A percentile compares a stretch with the other conserved stretches of the same genome.
These are phyloP conservation scores for Eilema caniola DNA, from an alignment of 2,888 invertebrate species.

Conservation along the genomic window DNA sequence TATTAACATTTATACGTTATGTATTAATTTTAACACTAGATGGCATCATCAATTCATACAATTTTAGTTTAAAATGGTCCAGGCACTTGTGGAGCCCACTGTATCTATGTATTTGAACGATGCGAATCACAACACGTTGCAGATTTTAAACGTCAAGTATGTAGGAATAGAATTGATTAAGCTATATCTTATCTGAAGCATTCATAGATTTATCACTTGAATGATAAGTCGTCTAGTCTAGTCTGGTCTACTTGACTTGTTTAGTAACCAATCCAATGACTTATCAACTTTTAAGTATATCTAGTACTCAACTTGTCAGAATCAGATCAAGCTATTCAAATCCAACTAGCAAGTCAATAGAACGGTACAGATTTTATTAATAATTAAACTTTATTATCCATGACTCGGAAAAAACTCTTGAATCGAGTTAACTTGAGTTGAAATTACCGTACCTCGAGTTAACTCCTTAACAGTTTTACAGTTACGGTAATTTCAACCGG, in stretches of 20 bases:
- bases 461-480: too few relatives aligned
- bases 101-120: not conserved
- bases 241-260: not conserved
- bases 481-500: too few relatives aligned
- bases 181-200: constrained; percentile 23
- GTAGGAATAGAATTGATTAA: constrained; percentile 12
- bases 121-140: not conserved
- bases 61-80: too few relatives aligned
- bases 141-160: constrained; percentile 5
- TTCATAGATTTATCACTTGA: constrained; percentile 11
- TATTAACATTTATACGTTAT: too few relatives aligned
- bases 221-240: not conserved
- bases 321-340: not conserved
- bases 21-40: too few relatives aligned
- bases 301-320: not conserved
- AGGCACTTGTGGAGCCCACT: too few relatives aligned
- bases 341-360: not conserved
- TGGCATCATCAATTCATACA: too few relatives aligned
- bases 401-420: too few relatives aligned
- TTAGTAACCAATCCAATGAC: not conserved
- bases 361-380: not conserved
- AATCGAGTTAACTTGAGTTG: too few relatives aligned
- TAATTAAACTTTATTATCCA: not conserved
- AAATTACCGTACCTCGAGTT: too few relatives aligned
- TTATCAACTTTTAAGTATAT: not conserved